These are phyloP conservation scores for Allolobophora icterica DNA, from an alignment of 2,888 invertebrate species.

Conservation along the genomic window DNA sequence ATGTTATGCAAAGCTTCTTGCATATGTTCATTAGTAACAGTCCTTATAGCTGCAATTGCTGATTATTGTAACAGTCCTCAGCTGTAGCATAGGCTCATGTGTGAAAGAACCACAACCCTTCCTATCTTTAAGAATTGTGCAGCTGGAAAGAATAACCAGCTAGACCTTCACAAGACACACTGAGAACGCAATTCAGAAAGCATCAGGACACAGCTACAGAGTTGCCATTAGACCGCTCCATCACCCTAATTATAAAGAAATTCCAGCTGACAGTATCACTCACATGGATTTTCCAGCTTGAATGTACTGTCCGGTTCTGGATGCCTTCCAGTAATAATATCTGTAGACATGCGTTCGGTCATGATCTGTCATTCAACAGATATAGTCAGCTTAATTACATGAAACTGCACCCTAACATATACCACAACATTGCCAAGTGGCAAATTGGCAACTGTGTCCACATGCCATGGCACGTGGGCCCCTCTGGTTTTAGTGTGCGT, in stretches of 20 bases:
- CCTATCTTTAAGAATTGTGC: neutral
- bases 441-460: too few species aligned
- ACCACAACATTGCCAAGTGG: too few species aligned
- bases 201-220: neutral
- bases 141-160: neutral
- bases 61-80: neutral
- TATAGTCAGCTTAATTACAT: neutral
- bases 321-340: constrained; percentile 89
- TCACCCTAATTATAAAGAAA: neutral
- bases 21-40: neutral
- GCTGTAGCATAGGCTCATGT: neutral
- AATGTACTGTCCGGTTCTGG: constrained; percentile 94
- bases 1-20: too few species aligned
- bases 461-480: too few species aligned
- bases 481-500: too few species aligned
- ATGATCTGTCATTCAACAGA: constrained; percentile 73
- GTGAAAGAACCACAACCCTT: neutral
- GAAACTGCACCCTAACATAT: neutral
- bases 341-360: constrained; percentile 94
- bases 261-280: constrained; percentile 64
- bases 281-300: constrained; percentile 94
- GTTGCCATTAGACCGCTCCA: neutral
- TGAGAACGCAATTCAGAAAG: neutral
- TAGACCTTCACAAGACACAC: neutral
- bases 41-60: neutral